These are phyloP conservation scores for Emydura subglobosa DNA, from an alignment of 2,113 vertebrate species.

Conservation along the genomic window DNA sequence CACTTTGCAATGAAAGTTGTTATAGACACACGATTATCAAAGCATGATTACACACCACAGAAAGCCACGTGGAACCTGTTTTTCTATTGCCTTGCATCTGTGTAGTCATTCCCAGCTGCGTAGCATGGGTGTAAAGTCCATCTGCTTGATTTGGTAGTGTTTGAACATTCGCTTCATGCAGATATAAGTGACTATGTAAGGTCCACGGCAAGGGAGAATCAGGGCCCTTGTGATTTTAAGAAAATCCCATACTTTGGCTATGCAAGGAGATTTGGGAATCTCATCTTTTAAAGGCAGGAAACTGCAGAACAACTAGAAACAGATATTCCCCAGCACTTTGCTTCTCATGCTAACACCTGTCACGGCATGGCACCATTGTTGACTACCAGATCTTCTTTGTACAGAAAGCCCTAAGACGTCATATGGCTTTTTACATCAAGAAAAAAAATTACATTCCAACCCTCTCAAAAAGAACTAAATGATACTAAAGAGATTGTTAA, in stretches of 20 bases:
- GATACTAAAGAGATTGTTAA: not conserved
- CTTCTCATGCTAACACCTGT: constrained; percentile 59
- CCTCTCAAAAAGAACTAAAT: constrained; percentile 44
- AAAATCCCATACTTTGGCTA: not conserved
- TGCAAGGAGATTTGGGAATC: not conserved
- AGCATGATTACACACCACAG: not conserved
- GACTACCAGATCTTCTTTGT: constrained; percentile 34
- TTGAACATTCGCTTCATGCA: not conserved
- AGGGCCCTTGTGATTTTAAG: not conserved
- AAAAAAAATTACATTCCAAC: constrained; percentile 61
- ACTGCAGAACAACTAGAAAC: not conserved
- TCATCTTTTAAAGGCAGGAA: not conserved
- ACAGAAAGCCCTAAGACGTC: constrained; percentile 53
- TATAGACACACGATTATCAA: not conserved
- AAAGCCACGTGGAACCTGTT: not conserved
- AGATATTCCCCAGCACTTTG: constrained; percentile 14
- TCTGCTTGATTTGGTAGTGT: not conserved
- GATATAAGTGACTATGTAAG: not conserved
- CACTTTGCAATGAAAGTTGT: constrained; percentile 2
- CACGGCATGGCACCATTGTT: not conserved
- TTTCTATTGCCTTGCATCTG: not conserved
- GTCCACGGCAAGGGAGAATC: not conserved
- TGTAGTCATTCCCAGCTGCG: not conserved
- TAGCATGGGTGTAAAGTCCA: not conserved
- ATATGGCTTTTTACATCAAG: constrained; percentile 33